Conservation (phyloP, 2,797 vertebrate genomes). For the Sebastes oblongus region DNA sequence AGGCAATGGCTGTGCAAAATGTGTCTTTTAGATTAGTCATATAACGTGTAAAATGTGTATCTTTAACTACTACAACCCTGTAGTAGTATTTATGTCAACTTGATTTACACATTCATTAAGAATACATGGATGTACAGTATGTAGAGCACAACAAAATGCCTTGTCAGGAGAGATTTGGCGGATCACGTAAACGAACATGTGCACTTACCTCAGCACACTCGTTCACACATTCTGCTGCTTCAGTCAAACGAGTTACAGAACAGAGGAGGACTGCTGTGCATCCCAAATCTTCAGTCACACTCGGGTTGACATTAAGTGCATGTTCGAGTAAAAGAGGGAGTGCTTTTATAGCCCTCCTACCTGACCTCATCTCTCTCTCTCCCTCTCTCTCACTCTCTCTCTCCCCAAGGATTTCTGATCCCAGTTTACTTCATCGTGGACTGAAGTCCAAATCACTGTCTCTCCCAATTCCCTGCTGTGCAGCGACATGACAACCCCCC, state of each 20-base stretch:
- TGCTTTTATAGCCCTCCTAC: constrained; percentile 71
- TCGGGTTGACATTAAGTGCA: constrained; percentile 52
- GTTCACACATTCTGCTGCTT: constrained; percentile 34
- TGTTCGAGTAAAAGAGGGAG: constrained; percentile 45
- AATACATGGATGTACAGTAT: not conserved
- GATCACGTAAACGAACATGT: not conserved
- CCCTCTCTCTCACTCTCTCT: constrained; percentile 4
- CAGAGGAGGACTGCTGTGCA: constrained; percentile 7
- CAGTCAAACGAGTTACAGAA: constrained; percentile 18
- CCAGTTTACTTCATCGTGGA: constrained; percentile 45
- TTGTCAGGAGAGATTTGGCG: not conserved
- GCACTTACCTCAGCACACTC: constrained; percentile 58
- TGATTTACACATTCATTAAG: not conserved
- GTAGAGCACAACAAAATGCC: not conserved
- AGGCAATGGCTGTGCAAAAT: not conserved
- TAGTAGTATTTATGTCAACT: not conserved
- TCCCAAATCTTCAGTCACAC: constrained; percentile 44
- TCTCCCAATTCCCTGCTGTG: constrained; percentile 33
- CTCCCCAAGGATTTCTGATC: constrained; percentile 47
- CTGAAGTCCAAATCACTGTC: constrained; percentile 57
- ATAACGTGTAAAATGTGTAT: not conserved
- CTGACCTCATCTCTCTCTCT: constrained; percentile 52
- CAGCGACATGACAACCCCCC: constrained; percentile 32
- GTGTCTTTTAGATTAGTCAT: not conserved
- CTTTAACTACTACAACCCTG: not conserved